Base-by-base conservation (phyloP, 2,888 invertebrate species). In the Sphaerophoria taeniata region DNA sequence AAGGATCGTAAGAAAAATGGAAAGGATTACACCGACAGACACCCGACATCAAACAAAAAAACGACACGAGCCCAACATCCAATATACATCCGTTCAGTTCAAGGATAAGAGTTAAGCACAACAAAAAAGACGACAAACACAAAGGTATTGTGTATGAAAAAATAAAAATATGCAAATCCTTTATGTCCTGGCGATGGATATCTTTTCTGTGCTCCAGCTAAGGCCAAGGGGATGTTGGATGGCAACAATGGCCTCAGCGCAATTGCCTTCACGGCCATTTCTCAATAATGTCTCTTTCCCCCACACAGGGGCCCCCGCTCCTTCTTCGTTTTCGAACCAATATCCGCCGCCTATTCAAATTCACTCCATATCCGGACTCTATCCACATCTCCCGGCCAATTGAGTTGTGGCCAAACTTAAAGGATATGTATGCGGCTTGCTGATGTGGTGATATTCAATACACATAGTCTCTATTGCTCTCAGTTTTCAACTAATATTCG, bases 381-480 rank as follows among this genome's bases (percentile, higher is more conserved):
- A 24, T 24, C 24, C 24, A 2, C 24, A 24, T 24, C 24, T 24
- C 71, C 78, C 56, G 79, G 74, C 75, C 78, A 75, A 80, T 83
- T 76, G 80, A 79, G 83, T 77, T 84, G 80, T 80, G 79, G 82
- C 86, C 87, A 83, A 86, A 83, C 87, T 87, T 83, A 86, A 82
- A 83, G 82, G 87, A 83, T 87, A 77, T 87, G 78, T 87, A 51
- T 85, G 80, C 14, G 84, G 76, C 55, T 87, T 80, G 71, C 65
- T 65, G 58, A 33, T 14, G 65, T 36, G 36, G 33, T 11, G 51
- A 33, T 24, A 16, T 9, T 7, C 6, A 16, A 6, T 43, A 43
- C 45, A 9, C 45, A 14, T 14, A 11, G 11, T 58, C 1, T 34
- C 34, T 47, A 61, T 53, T 14, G 33, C 43, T 71, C 77, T 87